Evolutionary conservation across 1,140 invertebrate species (phyloP).

Genomic region (Ruditapes philippinarum): DNA sequence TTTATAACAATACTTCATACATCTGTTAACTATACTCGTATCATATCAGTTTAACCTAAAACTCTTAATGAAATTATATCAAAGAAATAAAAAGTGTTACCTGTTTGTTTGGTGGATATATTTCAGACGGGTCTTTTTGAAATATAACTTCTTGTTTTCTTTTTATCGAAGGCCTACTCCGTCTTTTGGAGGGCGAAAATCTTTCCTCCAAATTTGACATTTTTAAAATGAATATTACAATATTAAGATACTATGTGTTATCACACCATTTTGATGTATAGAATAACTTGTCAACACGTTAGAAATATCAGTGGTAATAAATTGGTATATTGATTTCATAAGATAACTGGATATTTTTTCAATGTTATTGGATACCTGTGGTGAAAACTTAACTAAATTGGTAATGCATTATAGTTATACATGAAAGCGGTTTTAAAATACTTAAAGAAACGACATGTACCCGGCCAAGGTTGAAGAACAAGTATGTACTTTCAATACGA

Average conservation of each 20-base stretch:
- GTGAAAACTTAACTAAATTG: too few relatives aligned
- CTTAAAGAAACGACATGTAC: too few relatives aligned
- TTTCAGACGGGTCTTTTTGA: neutral
- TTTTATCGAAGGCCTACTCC: neutral
- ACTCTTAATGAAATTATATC: neutral
- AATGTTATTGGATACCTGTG: neutral
- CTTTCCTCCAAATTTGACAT: neutral
- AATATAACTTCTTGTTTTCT: slow-evolving; percentile 22
- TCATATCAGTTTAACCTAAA: neutral
- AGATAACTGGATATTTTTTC: neutral
- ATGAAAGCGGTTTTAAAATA: too few relatives aligned
- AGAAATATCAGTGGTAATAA: neutral
- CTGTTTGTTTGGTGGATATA: slow-evolving; percentile 3
- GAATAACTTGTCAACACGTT: neutral
- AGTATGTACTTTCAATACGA: too few relatives aligned
- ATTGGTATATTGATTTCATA: neutral
- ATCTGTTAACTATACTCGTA: neutral
- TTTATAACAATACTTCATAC: neutral
- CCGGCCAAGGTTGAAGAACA: too few relatives aligned
- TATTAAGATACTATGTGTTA: too few relatives aligned
- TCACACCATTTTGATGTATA: neutral
- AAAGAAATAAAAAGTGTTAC: slow-evolving; percentile 1
- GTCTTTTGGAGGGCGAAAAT: neutral
- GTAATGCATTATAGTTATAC: too few relatives aligned
- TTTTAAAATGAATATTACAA: too few relatives aligned